Percentiles rank a stretch among this genome's conserved stretches.
These are phyloP conservation scores for Hippotragus niger DNA, from an alignment of 2,113 vertebrate genomes.

Conservation along the genomic window DNA sequence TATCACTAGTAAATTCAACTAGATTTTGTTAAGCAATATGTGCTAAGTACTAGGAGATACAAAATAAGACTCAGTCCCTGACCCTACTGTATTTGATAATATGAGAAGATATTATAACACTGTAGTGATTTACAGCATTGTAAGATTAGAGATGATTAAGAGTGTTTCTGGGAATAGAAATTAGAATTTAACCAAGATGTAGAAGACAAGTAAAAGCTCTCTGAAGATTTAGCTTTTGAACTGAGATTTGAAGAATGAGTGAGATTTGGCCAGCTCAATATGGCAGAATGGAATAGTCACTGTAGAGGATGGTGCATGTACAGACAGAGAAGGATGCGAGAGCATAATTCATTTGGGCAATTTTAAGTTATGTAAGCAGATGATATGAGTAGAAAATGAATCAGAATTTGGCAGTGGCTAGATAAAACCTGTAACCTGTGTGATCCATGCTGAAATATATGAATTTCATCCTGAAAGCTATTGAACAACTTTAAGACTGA, in stretches of 20 bases:
- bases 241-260: not conserved
- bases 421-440: not conserved
- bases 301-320: not conserved
- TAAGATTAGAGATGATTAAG: not conserved
- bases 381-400: not conserved
- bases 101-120: not conserved
- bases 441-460: not conserved
- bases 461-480: conserved; percentile 3
- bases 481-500: not conserved
- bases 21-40: not conserved
- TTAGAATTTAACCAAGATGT: not conserved
- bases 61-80: not conserved
- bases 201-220: not conserved
- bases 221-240: not conserved
- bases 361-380: not conserved
- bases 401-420: not conserved
- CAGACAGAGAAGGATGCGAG: not conserved
- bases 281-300: not conserved
- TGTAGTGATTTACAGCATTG: not conserved
- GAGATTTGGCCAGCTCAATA: not conserved
- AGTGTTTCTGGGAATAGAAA: not conserved
- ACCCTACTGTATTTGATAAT: not conserved
- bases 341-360: not conserved
- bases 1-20: not conserved
- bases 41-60: not conserved